These are phyloP conservation scores for Andrena trimmerana DNA, from an alignment of 2,888 invertebrate species.

Conservation along the genomic window DNA sequence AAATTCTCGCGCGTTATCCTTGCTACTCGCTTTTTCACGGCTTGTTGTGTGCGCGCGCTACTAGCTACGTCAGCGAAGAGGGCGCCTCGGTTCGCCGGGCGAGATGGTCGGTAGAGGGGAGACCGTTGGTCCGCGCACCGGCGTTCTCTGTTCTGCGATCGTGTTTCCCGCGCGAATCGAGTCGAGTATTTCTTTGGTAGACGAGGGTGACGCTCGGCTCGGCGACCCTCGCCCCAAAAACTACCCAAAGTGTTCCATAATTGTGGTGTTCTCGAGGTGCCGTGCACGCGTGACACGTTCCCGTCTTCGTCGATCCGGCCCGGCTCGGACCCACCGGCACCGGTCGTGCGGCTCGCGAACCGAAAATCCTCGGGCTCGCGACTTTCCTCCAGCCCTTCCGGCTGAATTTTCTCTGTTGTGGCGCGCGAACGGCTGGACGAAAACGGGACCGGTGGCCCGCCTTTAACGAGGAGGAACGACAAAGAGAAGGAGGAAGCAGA, in stretches of 20 bases:
- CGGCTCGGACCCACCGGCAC: not conserved
- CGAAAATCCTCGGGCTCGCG: slow-evolving; percentile 21
- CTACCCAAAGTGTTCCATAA: slow-evolving; percentile 84
- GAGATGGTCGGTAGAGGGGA: not conserved
- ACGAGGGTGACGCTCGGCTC: slow-evolving; percentile 64
- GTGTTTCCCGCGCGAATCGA: slow-evolving; percentile 29
- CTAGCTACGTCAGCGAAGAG: slow-evolving; percentile 27
- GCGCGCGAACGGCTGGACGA: slow-evolving; percentile 60
- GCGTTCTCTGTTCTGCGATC: not conserved
- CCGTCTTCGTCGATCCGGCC: slow-evolving; percentile 63
- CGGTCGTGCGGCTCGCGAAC: not conserved
- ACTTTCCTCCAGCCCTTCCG: slow-evolving; percentile 69
- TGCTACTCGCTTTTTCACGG: slow-evolving; percentile 44
- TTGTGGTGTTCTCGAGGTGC: slow-evolving; percentile 79
- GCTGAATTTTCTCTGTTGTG: slow-evolving; percentile 63
- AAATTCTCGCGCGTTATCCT: slow-evolving; percentile 5
- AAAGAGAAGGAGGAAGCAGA: not conserved
- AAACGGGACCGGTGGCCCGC: slow-evolving; percentile 33
- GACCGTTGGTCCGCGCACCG: slow-evolving; percentile 6
- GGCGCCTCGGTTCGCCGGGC: slow-evolving; percentile 46
- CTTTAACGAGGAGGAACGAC: not conserved
- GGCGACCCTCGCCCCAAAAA: slow-evolving; percentile 79
- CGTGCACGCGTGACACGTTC: slow-evolving; percentile 76
- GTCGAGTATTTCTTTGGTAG: slow-evolving; percentile 33
- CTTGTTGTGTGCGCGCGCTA: slow-evolving; percentile 31